These are phyloP conservation scores for Lipophrys pholis DNA, from an alignment of 2,113 vertebrate species.

Conservation along the genomic window DNA sequence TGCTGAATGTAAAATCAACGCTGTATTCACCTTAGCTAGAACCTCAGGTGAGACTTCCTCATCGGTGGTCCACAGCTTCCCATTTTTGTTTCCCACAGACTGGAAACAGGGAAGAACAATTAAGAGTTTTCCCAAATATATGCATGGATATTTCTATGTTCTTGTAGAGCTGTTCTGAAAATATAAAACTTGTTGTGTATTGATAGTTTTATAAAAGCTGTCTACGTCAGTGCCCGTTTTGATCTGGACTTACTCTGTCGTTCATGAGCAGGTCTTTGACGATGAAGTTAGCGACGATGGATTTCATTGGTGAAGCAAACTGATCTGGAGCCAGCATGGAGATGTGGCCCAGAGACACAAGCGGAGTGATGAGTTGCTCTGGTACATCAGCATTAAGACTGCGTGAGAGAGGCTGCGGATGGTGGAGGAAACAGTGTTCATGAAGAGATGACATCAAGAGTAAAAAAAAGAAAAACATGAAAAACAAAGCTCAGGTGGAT, in stretches of 20 bases:
- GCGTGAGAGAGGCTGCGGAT: slow-evolving; percentile 92
- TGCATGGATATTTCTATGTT: not conserved
- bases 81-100: slow-evolving; percentile 97
- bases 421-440: too few relatives aligned
- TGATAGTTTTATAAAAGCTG: too few relatives aligned
- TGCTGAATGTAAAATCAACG: not conserved
- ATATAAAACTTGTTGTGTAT: too few relatives aligned
- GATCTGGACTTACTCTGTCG: slow-evolving; percentile 88
- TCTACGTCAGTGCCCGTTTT: not conserved
- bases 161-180: not conserved
- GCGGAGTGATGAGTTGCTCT: slow-evolving; percentile 96
- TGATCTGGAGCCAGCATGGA: slow-evolving; percentile 99
- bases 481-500: not conserved
- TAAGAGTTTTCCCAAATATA: not conserved
- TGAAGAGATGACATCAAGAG: not conserved
- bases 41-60: slow-evolving; percentile 98
- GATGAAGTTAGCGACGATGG: slow-evolving; percentile 99
- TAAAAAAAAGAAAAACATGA: not conserved
- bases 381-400: slow-evolving; percentile 98
- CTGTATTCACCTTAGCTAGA: slow-evolving; percentile 90
- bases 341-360: slow-evolving; percentile 98
- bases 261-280: slow-evolving; percentile 99
- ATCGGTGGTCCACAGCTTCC: slow-evolving; percentile 96
- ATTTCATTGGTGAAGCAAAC: slow-evolving; percentile 99
- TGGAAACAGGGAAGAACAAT: slow-evolving; percentile 62